Evolutionary conservation across 2,113 vertebrate species (phyloP), one percentile per base, ranked within the genome.

Genomic region (Rhizomys pruinosus): DNA sequence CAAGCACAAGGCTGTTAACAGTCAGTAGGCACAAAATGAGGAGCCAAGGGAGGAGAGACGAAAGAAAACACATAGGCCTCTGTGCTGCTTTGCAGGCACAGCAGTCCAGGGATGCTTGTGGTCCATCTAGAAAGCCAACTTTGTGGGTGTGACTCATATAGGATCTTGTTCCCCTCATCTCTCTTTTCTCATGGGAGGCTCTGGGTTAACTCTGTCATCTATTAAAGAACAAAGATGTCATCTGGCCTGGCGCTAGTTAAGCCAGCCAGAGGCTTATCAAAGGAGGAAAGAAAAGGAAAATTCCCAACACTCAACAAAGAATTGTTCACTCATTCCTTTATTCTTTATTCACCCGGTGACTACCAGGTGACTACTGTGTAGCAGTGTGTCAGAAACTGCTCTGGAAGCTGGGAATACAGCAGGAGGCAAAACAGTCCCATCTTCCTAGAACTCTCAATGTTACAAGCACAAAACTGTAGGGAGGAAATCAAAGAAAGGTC

Each of bases 271-370:
- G 32, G 47, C 47, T 84, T 73, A 71, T 25, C 44, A 17, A 72
- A 94, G 42, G 29, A 81, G 57, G 57, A 29, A 87, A 87, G 39
- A 52, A n/a, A n/a, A n/a, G n/a, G n/a, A 22, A 71, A 90, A 69
- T 82, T 47, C 74, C 66, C 17, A 80, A n/a, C 42, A 20, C 22
- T 52, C 2, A 61, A 69, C 68, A 72, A 59, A 44, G 12, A 15
- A 17, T 57, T 42, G 1, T 9, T 66, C 76, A 32, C 23, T 61
- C 55, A 23, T 44, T n/a, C n/a, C n/a, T n/a, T n/a, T n/a, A n/a
- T 47, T 22, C 52, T 59, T 34, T 42, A 63, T n/a, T 79, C 29
- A 27, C 25, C 44, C 10, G 0, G 32, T 25, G 23, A n/a, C n/a
- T 79, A 25, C 1, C 52, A 34, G 2, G 29, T 61, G 77, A 61